Percentiles rank a stretch among this genome's conserved stretches.
Evolutionary conservation across 2,888 invertebrate genomes (phyloP).

Genomic region (Zelleria hepariella): DNA sequence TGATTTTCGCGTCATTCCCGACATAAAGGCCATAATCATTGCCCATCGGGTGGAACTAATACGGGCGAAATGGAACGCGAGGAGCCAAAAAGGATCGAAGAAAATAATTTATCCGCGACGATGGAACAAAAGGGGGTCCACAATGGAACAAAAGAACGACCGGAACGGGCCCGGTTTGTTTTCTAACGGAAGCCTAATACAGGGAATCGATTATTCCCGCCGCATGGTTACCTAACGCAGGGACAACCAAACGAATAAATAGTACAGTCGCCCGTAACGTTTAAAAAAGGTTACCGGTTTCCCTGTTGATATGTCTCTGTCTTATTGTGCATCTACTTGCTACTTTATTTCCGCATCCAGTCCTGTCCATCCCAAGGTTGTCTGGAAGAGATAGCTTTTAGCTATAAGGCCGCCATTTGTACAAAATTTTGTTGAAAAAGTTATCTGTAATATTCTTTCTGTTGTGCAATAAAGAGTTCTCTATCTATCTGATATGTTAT

Average conservation of each 20-base stretch:
- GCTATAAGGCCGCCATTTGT: no score
- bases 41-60: constrained; percentile 70
- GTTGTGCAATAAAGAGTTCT: no score
- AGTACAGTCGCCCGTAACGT: no score
- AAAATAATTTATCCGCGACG: constrained; percentile 67
- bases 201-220: constrained; percentile 60
- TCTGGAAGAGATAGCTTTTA: no score
- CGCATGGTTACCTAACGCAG: constrained; percentile 31
- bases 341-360: no score
- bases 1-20: constrained; percentile 66
- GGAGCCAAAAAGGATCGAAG: constrained; percentile 63
- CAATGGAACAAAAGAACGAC: constrained; percentile 64
- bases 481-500: no score
- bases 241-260: constrained; percentile 44
- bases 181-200: constrained; percentile 61
- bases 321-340: no score
- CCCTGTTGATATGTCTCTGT: no score
- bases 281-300: no score
- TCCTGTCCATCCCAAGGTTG: no score
- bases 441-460: no score
- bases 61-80: constrained; percentile 68
- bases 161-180: constrained; percentile 50
- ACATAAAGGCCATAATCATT: constrained; percentile 68
- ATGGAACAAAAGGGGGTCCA: constrained; percentile 61
- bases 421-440: no score